These are phyloP conservation scores for Molossus molossus DNA, from an alignment of 2,797 vertebrate species.

Conservation along the genomic window DNA sequence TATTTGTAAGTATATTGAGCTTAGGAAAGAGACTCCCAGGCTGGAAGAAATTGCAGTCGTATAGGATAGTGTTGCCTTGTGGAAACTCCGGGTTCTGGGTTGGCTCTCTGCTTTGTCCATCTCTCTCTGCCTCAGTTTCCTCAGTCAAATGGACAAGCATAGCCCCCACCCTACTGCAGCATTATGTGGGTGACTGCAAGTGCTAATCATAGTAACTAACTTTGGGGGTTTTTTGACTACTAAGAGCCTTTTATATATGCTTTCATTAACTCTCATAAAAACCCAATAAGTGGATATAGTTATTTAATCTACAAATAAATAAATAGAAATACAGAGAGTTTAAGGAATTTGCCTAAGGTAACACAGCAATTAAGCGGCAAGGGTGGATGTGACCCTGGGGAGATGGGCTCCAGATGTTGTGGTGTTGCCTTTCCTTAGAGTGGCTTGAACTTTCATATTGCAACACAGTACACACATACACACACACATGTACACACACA, in stretches of 20 bases:
- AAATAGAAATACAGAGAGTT: conserved; percentile 13
- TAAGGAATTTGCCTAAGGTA: not conserved
- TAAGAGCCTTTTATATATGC: not conserved
- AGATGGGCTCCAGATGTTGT: not conserved
- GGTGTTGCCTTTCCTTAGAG: not conserved
- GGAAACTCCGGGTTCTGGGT: not conserved
- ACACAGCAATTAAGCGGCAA: not conserved
- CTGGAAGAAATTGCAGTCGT: not conserved
- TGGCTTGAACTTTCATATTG: not conserved
- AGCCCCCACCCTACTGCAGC: not conserved
- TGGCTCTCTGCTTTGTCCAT: not conserved
- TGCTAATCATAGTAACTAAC: not conserved
- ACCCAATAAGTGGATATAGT: not conserved
- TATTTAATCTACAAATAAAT: not conserved
- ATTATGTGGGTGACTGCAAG: not conserved
- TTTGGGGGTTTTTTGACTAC: not conserved
- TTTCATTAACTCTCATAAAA: not conserved
- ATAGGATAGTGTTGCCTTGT: not conserved
- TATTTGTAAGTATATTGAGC: conserved; percentile 57
- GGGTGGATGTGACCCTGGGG: not conserved
- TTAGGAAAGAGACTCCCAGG: conserved; percentile 3
- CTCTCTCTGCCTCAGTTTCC: conserved; percentile 1
- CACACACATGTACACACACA: not conserved
- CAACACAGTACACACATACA: no score
- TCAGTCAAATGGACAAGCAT: not conserved